Evolutionary conservation across 2,888 invertebrate genomes (phyloP), one percentile per base, ranked within the genome.

Genomic region (Mycalesis mineus): DNA sequence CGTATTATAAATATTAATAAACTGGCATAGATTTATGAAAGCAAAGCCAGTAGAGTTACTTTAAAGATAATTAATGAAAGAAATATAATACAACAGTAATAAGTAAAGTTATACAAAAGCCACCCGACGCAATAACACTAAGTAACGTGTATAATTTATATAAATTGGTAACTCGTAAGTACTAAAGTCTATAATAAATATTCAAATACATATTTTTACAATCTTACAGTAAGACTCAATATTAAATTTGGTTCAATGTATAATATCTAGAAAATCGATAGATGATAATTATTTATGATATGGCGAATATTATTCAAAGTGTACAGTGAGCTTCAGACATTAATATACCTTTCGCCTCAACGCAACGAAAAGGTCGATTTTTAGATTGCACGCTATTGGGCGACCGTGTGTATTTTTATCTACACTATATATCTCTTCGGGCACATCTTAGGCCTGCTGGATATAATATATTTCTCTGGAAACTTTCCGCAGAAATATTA

Each of bases 71-170:
- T 22, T n/a, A n/a, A n/a, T n/a, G n/a, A 60, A 52, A 48, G 39
- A 55, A 58, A 56, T 58, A 56, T 52, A 39, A 53, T 56, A 61
- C 50, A 54, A 50, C 29, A 58, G 56, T 9, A 11, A 36, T 39
- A 49, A 53, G 31, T 49, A 53, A 56, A 58, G 48, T 50, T 37
- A 11, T 41, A 58, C 45, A 61, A 49, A 59, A 55, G 49, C 40
- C 29, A 47, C 39, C 29, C 15, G 29, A 36, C 7, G 11, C 17
- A 42, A 53, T 53, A 31, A 33, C 31, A 45, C 6, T 50, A 14
- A 51, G 52, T 45, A 31, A 31, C 47, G 28, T 39, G 36, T 56
- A 61, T 40, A 55, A 61, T 53, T 61, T 37, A 50, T 47, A 41
- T 57, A 60, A 53, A 37, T 49, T 57, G 39, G 48, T 44, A 47